phyloP scores from a whole-genome alignment of 1,140 invertebrate species.

The Steinernema khuongi region DNA sequence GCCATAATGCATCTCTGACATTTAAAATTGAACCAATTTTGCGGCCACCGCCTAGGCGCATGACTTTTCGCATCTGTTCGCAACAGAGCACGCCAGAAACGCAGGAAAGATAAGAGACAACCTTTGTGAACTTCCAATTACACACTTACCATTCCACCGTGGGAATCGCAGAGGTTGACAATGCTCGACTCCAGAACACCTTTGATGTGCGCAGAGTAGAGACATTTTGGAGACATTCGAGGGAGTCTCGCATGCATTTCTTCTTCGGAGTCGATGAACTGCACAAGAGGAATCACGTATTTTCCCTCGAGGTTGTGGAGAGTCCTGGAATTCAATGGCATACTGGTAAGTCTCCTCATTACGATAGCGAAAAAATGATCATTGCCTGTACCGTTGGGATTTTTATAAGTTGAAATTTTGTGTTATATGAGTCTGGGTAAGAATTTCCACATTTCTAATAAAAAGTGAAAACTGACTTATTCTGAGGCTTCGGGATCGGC shows the following conservation, averaged over 20 bases:
- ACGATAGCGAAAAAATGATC: too few species aligned
- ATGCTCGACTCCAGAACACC: slow-evolving; percentile 40
- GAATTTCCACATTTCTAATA: not conserved
- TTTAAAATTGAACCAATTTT: not conserved
- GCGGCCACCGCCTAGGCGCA: slow-evolving; percentile 16
- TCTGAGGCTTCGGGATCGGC: slow-evolving; percentile 28
- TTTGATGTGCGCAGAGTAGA: slow-evolving; percentile 47
- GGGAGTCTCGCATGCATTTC: slow-evolving; percentile 34
- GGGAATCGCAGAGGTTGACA: slow-evolving; percentile 53
- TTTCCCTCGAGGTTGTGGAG: not conserved
- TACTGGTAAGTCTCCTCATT: too few species aligned
- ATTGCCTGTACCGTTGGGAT: too few species aligned
- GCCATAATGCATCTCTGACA: slow-evolving; percentile 3
- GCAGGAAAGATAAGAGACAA: not conserved
- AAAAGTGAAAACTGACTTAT: slow-evolving; percentile 31
- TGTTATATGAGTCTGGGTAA: too few species aligned
- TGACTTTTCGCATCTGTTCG: slow-evolving; percentile 16
- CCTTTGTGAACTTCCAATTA: too few species aligned
- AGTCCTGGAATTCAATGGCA: not conserved
- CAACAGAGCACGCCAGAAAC: not conserved
- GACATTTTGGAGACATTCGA: slow-evolving; percentile 42
- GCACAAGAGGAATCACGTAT: slow-evolving; percentile 39
- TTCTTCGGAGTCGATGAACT: slow-evolving; percentile 48
- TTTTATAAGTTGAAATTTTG: too few species aligned
- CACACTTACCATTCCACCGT: slow-evolving; percentile 54